Conservation (phyloP, 2,113 vertebrate genomes). For the Azemiops feae region DNA sequence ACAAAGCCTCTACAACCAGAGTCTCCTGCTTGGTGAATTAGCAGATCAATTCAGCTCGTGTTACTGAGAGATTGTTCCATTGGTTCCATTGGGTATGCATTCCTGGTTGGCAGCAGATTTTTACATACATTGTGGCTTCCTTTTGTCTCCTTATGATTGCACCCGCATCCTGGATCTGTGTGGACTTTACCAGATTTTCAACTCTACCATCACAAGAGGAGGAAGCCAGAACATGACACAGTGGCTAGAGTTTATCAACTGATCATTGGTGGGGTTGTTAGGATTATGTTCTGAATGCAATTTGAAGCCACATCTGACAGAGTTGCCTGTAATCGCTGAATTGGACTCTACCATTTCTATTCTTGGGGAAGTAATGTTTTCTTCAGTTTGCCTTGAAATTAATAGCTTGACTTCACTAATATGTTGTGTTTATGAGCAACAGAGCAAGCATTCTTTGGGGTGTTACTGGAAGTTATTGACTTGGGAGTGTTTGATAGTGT, state of each 20-base stretch:
- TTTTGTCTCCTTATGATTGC: neutral
- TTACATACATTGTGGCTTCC: neutral
- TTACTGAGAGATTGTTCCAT: accelerated
- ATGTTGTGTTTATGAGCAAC: neutral
- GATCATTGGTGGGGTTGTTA: neutral
- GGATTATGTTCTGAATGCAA: neutral
- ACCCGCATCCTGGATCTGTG: neutral
- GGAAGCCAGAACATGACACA: neutral
- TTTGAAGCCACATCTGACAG: neutral
- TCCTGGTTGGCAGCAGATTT: neutral
- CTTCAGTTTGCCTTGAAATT: neutral
- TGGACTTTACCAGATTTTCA: neutral
- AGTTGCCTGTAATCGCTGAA: neutral
- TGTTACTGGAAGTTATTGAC: neutral
- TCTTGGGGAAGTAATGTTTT: neutral
- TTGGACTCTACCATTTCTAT: neutral
- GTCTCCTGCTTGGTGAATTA: neutral
- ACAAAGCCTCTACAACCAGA: slow-evolving; percentile 7
- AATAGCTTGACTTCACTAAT: neutral
- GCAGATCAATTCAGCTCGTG: neutral
- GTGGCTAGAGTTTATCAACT: neutral
- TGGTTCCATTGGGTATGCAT: neutral
- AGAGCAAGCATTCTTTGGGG: neutral
- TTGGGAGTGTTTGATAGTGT: neutral
- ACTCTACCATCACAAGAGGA: neutral